Evolutionary conservation across 2,888 invertebrate genomes (phyloP), one percentile per base, ranked within the genome.

Genomic region (Scaeva pyrastri): DNA sequence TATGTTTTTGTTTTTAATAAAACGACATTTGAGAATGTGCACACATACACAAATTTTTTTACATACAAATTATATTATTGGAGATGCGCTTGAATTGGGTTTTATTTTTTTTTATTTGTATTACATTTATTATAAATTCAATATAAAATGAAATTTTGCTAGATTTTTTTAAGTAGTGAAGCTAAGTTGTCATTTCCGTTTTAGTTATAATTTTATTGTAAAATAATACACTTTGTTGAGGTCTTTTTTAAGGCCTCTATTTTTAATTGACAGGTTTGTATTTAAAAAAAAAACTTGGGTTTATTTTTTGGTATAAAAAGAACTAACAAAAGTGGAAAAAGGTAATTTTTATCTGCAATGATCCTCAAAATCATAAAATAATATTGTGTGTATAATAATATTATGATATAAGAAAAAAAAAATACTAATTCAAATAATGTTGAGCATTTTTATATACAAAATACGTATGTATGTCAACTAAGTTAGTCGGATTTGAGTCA

Each of bases 1-100:
- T 71, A 26, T 41, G 71, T 36, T 48, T 71, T 19, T 31, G 31
- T 66, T 31, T 16, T 50, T 39, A 0, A n/a, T 31, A 72, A 72
- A 79, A 55, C 41, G 45, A 31, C 19, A 36, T 55, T 41, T 41
- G 19, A 72, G 72, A 39, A 16, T 16, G 12, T 36, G 45, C 72
- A 43, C 66, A 73, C 82, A 48, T n/a, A 11, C 48, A 70, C 68
- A 78, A 64, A 43, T 56, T 43, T 83, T 78, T 74, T 78, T 58
- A 12, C 56, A 71, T 39, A 19, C n/a, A 62, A 31, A 71, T 21
- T 68, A 58, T 60, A 71, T 39, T 60, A 41, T 45, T 66, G 48
- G 71, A 71, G 36, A 52, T 52, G 52, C 55, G 77, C 82, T 83
- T 78, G 62, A 31, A 50, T 41, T 72, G 31, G 31, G 12, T 41